Evolutionary conservation across 1,140 invertebrate species (phyloP).

Genomic region (Lutraria rhynchaena): DNA sequence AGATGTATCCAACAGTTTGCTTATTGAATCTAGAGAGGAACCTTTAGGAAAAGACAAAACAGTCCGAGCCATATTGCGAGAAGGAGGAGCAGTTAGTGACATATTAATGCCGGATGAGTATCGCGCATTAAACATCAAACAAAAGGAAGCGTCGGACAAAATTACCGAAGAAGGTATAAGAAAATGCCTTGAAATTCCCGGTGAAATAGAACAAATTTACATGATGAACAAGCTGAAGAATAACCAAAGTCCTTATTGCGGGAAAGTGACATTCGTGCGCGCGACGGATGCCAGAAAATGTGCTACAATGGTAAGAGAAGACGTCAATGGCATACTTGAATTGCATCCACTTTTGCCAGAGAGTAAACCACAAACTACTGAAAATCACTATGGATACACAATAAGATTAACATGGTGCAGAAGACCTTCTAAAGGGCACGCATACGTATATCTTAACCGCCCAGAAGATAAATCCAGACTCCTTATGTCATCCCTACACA

Average conservation of each 20-base stretch:
- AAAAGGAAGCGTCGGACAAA: slow-evolving; percentile 4
- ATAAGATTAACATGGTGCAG: slow-evolving; percentile 71
- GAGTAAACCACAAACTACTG: slow-evolving; percentile 9
- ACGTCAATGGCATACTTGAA: slow-evolving; percentile 8
- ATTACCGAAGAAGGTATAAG: slow-evolving; percentile 21
- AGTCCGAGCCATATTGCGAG: slow-evolving; percentile 53
- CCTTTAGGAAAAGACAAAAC: slow-evolving; percentile 19
- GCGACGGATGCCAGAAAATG: slow-evolving; percentile 62
- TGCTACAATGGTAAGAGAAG: slow-evolving; percentile 25
- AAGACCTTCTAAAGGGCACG: slow-evolving; percentile 62
- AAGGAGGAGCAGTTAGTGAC: slow-evolving; percentile 54
- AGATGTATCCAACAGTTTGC: slow-evolving; percentile 28
- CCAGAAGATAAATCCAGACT: slow-evolving; percentile 31
- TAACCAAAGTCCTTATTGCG: slow-evolving; percentile 56
- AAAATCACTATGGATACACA: slow-evolving; percentile 58
- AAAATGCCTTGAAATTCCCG: slow-evolving; percentile 5
- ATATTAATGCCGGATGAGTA: slow-evolving; percentile 64
- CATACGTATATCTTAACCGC: slow-evolving; percentile 49
- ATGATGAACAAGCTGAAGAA: slow-evolving; percentile 29
- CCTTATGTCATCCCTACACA: background rate
- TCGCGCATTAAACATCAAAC: slow-evolving; percentile 57
- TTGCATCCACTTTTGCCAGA: slow-evolving; percentile 4
- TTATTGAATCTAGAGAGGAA: slow-evolving; percentile 55
- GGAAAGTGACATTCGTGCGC: slow-evolving; percentile 66
- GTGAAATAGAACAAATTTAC: slow-evolving; percentile 29